phyloP scores from a whole-genome alignment of 1,140 invertebrate genomes.

The Heliconius eleuchia region DNA sequence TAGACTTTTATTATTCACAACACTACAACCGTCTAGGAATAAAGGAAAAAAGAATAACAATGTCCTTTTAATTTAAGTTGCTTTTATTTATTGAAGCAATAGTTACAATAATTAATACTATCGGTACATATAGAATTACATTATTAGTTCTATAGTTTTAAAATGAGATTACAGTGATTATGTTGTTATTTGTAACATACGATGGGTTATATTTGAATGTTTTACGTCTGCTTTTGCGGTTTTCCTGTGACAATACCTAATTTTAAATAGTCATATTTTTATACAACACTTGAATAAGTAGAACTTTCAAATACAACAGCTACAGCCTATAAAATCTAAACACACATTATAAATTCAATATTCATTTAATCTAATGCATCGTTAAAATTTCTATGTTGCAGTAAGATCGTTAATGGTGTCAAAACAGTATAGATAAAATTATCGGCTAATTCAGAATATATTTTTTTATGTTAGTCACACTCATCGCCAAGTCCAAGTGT shows the following conservation, averaged over 20 bases:
- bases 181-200: conserved; percentile 42
- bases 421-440: too few relatives aligned
- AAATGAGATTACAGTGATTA: conserved; percentile 59
- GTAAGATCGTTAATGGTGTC: too few relatives aligned
- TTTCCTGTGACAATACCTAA: not conserved
- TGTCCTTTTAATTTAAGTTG: conserved; percentile 52
- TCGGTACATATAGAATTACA: conserved; percentile 57
- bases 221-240: conserved; percentile 9
- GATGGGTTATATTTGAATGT: conserved; percentile 34
- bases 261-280: not conserved
- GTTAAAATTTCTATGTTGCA: not conserved
- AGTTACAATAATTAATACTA: conserved; percentile 63
- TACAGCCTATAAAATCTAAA: conserved; percentile 22
- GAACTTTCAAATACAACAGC: conserved; percentile 35
- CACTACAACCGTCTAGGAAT: too few relatives aligned
- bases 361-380: conserved; percentile 22
- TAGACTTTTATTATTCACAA: too few relatives aligned
- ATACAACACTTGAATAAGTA: conserved; percentile 18
- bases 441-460: too few relatives aligned
- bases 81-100: conserved; percentile 75
- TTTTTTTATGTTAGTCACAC: too few relatives aligned
- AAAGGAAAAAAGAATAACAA: not conserved
- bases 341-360: conserved; percentile 21
- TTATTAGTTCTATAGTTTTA: conserved; percentile 36
- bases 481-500: too few relatives aligned